Percentiles rank a stretch among this genome's conserved stretches.
Conservation (phyloP, 2,797 vertebrate species). For the Sebastolobus alascanus region DNA sequence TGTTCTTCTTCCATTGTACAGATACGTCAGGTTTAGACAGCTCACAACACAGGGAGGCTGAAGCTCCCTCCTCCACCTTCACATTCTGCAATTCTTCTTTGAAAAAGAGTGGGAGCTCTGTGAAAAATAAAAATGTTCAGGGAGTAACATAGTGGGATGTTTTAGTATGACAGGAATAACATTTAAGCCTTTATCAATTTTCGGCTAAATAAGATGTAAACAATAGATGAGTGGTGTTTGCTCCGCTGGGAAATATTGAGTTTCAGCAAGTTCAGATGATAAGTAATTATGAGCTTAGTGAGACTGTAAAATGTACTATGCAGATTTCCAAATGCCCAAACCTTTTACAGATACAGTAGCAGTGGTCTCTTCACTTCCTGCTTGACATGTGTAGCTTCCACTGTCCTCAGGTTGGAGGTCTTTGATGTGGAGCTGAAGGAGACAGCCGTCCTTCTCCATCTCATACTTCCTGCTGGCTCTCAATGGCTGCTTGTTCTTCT, state of each 20-base stretch:
- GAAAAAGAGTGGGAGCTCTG: slow-evolving; percentile 84
- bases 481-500: slow-evolving; percentile 85
- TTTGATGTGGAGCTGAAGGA: slow-evolving; percentile 83
- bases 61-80: slow-evolving; percentile 84
- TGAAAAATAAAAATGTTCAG: not conserved
- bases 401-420: slow-evolving; percentile 86
- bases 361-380: slow-evolving; percentile 64
- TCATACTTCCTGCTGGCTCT: slow-evolving; percentile 84
- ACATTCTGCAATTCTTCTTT: slow-evolving; percentile 79
- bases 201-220: not conserved
- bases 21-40: slow-evolving; percentile 82
- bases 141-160: not conserved
- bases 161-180: not conserved
- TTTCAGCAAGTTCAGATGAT: no score
- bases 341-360: slow-evolving; percentile 71
- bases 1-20: slow-evolving; percentile 88
- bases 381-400: slow-evolving; percentile 85
- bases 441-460: slow-evolving; percentile 81
- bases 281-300: not conserved
- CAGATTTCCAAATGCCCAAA: slow-evolving; percentile 11
- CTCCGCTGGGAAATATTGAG: not conserved
- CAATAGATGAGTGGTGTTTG: not conserved
- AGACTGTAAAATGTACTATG: not conserved
- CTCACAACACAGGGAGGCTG: slow-evolving; percentile 83
- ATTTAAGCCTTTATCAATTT: not conserved